phyloP scores from a whole-genome alignment of 1,140 invertebrate genomes.

The Drosophila sturtevanti region DNA sequence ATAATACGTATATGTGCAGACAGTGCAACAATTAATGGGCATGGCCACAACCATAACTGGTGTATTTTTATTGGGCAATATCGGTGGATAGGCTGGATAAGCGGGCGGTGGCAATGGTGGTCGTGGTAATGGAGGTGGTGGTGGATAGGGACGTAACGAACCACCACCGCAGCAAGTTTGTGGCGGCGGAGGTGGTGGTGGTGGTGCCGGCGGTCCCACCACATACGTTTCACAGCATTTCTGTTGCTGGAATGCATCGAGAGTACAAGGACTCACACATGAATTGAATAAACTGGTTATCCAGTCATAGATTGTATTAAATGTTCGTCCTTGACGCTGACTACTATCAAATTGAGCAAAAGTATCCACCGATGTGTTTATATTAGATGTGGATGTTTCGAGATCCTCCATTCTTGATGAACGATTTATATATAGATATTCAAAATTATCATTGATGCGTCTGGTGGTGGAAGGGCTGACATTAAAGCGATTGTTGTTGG shows the following conservation, averaged over 20 bases:
- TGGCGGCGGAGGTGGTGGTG: slow-evolving; percentile 6
- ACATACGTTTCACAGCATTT: slow-evolving; percentile 67
- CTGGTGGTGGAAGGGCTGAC: slow-evolving; percentile 3
- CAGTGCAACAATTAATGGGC: slow-evolving; percentile 66
- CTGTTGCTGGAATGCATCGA: slow-evolving; percentile 66
- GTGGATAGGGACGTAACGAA: background rate
- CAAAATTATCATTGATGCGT: slow-evolving; percentile 41
- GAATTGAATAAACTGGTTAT: slow-evolving; percentile 52
- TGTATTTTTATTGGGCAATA: slow-evolving; percentile 30
- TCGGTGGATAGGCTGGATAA: slow-evolving; percentile 28
- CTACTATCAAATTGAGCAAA: slow-evolving; percentile 52
- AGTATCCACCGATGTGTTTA: slow-evolving; percentile 58
- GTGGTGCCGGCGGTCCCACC: slow-evolving; percentile 24
- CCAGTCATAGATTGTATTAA: slow-evolving; percentile 61
- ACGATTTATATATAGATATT: slow-evolving; percentile 47
- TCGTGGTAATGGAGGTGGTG: slow-evolving; percentile 19
- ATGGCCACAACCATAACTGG: slow-evolving; percentile 60
- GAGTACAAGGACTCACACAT: slow-evolving; percentile 68
- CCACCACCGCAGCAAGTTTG: slow-evolving; percentile 3
- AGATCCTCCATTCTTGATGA: slow-evolving; percentile 54
- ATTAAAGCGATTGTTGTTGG: background rate
- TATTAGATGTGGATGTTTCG: background rate
- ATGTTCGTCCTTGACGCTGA: slow-evolving; percentile 66
- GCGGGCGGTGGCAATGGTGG: slow-evolving; percentile 12
- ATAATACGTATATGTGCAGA: slow-evolving; percentile 71